These are phyloP conservation scores for Brachionus paranguensis DNA, from an alignment of 1,140 invertebrate species.

Conservation along the genomic window DNA sequence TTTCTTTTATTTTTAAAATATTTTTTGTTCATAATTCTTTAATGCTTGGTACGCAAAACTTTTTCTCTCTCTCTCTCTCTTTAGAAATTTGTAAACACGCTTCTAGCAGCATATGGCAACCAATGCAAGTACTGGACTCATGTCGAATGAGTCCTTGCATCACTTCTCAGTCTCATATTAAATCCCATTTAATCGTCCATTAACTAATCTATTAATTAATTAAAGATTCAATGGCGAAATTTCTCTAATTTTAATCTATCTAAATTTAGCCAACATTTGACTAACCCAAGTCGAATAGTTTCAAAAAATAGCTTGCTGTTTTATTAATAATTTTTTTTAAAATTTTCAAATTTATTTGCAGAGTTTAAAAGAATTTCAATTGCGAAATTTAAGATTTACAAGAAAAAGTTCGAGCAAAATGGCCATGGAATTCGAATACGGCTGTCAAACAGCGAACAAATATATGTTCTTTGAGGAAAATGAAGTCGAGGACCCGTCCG, in stretches of 20 bases:
- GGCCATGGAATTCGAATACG: constrained; percentile 39
- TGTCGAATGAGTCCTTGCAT: background rate
- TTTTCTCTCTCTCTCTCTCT: background rate
- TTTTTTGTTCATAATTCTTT: constrained; percentile 19
- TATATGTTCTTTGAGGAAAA: constrained; percentile 33
- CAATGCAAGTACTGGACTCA: constrained; percentile 25
- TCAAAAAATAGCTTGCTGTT: background rate
- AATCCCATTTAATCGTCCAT: constrained; percentile 4
- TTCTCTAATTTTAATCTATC: background rate
- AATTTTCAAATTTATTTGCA: background rate
- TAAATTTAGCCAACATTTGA: constrained; percentile 11
- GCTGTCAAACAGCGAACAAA: constrained; percentile 36
- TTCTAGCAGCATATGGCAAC: background rate
- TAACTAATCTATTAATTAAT: background rate
- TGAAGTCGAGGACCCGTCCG: constrained; percentile 38
- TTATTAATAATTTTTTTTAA: background rate
- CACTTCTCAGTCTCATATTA: background rate
- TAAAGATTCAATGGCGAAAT: background rate
- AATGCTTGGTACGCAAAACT: background rate
- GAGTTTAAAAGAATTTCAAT: constrained; percentile 19
- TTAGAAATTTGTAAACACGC: background rate
- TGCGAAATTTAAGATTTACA: background rate
- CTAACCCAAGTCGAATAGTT: background rate
- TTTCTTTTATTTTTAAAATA: constrained; percentile 2
- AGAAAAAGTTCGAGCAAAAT: background rate